Conservation (phyloP, 2,113 vertebrate species). For the Entomyzon cyanotis region DNA sequence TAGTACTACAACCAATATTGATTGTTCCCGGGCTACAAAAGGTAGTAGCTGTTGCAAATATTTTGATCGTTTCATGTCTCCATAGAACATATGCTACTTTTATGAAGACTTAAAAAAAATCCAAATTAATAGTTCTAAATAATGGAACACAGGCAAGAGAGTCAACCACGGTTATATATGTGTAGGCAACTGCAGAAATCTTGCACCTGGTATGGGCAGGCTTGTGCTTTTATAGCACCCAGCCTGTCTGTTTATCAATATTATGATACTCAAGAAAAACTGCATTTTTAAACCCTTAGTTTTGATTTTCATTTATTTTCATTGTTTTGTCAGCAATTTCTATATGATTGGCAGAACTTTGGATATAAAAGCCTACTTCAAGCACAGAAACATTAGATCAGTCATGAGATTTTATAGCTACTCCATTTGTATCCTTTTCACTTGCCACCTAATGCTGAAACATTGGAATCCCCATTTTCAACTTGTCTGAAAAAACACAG, state of each 20-base stretch:
- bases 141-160: neutral
- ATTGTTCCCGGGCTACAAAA: neutral
- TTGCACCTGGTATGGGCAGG: neutral
- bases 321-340: constrained; percentile 31
- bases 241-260: constrained; percentile 39
- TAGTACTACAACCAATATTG: neutral
- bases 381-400: neutral
- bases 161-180: neutral
- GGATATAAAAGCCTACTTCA: constrained; percentile 10
- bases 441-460: neutral
- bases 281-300: neutral
- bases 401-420: neutral
- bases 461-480: neutral
- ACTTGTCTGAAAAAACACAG: neutral
- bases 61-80: neutral
- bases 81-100: neutral
- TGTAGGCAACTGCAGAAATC: neutral
- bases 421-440: neutral
- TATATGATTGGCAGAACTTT: constrained; percentile 32
- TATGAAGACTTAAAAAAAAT: neutral
- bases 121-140: neutral
- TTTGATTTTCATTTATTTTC: constrained; percentile 24
- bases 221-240: neutral
- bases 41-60: neutral
- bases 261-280: neutral